These are phyloP conservation scores for Chamaetylas fuelleborni DNA, from an alignment of 2,113 vertebrate genomes.

Conservation along the genomic window DNA sequence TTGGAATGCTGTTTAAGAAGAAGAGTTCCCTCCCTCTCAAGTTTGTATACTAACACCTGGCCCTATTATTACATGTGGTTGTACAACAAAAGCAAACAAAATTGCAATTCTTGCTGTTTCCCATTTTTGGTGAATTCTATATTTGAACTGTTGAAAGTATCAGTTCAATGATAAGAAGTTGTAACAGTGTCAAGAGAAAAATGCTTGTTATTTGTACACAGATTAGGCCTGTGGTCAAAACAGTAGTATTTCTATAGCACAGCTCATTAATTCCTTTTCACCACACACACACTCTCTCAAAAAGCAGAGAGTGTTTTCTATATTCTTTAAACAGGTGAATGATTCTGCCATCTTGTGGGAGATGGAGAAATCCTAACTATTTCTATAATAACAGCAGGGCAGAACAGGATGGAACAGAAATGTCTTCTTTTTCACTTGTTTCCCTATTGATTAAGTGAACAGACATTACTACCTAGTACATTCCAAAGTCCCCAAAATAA, in stretches of 20 bases:
- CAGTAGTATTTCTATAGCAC: not conserved
- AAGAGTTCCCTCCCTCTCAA: not conserved
- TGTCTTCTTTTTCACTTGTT: not conserved
- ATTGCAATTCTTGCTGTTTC: not conserved
- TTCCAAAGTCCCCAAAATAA: not conserved
- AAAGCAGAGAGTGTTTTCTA: not conserved
- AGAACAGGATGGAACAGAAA: not conserved
- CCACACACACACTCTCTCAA: not conserved
- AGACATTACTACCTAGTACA: not conserved
- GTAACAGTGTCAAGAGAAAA: not conserved
- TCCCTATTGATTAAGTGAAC: not conserved
- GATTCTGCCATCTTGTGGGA: slow-evolving; percentile 70
- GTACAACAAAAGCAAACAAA: not conserved
- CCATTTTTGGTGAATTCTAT: not conserved
- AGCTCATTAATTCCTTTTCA: not conserved
- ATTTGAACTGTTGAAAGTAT: not conserved
- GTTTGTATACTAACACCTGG: not conserved
- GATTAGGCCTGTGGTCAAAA: not conserved
- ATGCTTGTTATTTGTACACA: not conserved
- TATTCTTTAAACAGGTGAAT: slow-evolving; percentile 2
- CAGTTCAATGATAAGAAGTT: not conserved
- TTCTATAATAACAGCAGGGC: not conserved
- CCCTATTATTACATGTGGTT: not conserved
- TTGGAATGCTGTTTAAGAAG: not conserved
- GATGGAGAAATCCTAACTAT: not conserved